A percentile compares a stretch with the other conserved stretches of the same genome.
Evolutionary conservation across 1,140 invertebrate genomes (phyloP).

Genomic region (Caenorhabditis inopinata): DNA sequence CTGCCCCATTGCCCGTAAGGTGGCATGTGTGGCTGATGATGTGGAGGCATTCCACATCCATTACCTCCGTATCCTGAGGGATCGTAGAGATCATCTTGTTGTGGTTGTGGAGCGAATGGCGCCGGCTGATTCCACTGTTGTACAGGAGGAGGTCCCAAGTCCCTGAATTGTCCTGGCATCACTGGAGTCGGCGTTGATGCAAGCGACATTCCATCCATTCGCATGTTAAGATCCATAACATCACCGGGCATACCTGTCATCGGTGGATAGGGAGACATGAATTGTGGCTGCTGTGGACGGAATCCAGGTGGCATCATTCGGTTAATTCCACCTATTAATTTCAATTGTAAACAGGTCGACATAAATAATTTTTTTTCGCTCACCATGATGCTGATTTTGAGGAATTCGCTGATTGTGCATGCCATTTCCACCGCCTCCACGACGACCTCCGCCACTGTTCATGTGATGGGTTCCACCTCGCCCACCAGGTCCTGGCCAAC

Average conservation of each 20-base stretch:
- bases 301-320: constrained; percentile 9
- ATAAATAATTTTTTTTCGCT: too few species aligned
- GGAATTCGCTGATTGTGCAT: neutral
- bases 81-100: constrained; percentile 27
- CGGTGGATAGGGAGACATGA: neutral
- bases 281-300: neutral
- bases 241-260: neutral
- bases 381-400: too few species aligned
- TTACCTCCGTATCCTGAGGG: neutral
- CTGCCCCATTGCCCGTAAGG: neutral
- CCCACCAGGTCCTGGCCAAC: constrained; percentile 26
- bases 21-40: neutral
- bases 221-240: neutral
- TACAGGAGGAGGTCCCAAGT: neutral
- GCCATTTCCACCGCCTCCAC: neutral
- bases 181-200: neutral
- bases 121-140: constrained; percentile 19
- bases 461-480: constrained; percentile 16
- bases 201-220: constrained; percentile 10
- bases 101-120: neutral
- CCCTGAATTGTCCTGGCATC: neutral
- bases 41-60: neutral
- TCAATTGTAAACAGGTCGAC: too few species aligned
- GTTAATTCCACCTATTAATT: neutral
- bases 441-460: constrained; percentile 2